Evolutionary conservation across 2,113 vertebrate species (phyloP), one percentile per base, ranked within the genome.

Genomic region (Stigmatopora argus): DNA sequence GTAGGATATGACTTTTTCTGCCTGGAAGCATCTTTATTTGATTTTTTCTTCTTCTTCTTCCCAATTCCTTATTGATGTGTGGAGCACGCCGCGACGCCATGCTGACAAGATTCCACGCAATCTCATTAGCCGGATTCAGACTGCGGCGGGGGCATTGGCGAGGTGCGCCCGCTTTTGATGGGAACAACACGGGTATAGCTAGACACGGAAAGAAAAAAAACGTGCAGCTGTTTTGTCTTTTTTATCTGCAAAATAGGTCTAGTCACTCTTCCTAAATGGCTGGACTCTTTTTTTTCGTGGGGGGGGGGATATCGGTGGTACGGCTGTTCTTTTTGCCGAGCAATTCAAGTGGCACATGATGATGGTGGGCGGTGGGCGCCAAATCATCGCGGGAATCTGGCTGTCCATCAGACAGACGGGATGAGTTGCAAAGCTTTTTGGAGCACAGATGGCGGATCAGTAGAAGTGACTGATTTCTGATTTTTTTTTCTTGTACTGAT

Each of bases 361-460:
- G 76, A 62, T 12, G 18, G 67, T 69, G 74, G 75, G 74, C 60
- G 46, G 66, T 26, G 66, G 76, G 60, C 78, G 87, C 87, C 86
- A 89, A 86, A 69, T 69, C 71, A 64, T 78, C 72, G 78, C 79
- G 67, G 82, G 83, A 81, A 79, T 78, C 85, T 89, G 87, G 87
- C 86, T 51, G 69, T 83, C 80, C 79, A 83, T 87, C 75, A 87
- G 82, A 86, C 70, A 69, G 77, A 72, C 13, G 72, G 77, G 81
- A 83, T 70, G 74, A 83, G 82, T 83, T 78, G 71, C 81, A 83
- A 76, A 81, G 87, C 87, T 82, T 81, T 88, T 91, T 88, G 79
- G 83, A 83, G 75, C 85, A 85, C 90, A 91, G 90, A 91, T 91
- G 90, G 90, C 85, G 86, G 87, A 89, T 88, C 87, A 89, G 84